Conservation (phyloP, 2,113 vertebrate species). For the Barnardius zonarius region DNA sequence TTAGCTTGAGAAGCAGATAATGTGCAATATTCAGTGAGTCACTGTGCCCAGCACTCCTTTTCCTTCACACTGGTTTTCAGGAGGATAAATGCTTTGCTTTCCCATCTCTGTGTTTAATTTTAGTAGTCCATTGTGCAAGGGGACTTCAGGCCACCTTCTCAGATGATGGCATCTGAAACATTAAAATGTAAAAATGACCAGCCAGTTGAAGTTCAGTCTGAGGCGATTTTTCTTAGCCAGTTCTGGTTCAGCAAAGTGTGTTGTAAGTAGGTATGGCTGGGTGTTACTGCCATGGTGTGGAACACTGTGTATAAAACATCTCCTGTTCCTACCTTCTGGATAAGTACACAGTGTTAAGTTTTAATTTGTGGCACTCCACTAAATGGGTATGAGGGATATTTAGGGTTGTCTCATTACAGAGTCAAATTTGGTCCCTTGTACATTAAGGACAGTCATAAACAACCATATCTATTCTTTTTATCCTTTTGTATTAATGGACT, state of each 20-base stretch:
- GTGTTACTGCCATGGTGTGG: background rate
- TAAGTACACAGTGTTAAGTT: background rate
- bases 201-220: background rate
- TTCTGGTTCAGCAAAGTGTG: background rate
- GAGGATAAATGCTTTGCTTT: background rate
- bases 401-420: background rate
- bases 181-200: background rate
- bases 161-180: background rate
- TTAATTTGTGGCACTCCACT: background rate
- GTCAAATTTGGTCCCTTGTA: background rate
- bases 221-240: background rate
- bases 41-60: background rate
- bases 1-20: conserved; percentile 20
- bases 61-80: background rate
- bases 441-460: background rate
- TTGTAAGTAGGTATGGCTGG: background rate
- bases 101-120: background rate
- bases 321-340: background rate
- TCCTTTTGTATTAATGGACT: background rate
- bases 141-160: background rate
- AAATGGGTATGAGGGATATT: background rate
- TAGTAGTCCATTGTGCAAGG: background rate
- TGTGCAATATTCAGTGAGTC: conserved; percentile 22
- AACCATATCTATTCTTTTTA: background rate
- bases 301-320: background rate